Evolutionary conservation across 2,113 vertebrate genomes (phyloP).

Genomic region (Ahaetulla prasina): DNA sequence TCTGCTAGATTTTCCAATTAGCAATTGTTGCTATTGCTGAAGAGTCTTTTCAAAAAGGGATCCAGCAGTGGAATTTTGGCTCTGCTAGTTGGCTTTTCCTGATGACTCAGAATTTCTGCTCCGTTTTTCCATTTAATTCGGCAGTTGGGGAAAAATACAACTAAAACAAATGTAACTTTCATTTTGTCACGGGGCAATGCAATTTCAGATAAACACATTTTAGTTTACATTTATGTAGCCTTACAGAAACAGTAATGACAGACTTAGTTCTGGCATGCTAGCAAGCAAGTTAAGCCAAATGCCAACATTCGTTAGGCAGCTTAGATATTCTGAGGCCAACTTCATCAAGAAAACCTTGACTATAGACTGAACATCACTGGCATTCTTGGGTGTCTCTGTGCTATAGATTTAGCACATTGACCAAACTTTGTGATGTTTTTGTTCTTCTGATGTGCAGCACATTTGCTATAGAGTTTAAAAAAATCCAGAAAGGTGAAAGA

Average conservation of each 20-base stretch:
- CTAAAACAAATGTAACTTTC: not conserved
- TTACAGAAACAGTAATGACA: not conserved
- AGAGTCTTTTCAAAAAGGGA: not conserved
- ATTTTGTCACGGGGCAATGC: not conserved
- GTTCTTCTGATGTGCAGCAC: not conserved
- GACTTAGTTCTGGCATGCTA: not conserved
- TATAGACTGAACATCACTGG: not conserved
- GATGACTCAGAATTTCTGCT: not conserved
- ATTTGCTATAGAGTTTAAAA: not conserved
- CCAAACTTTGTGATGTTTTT: not conserved
- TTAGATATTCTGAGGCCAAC: not conserved
- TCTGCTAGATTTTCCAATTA: not conserved
- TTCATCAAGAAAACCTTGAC: not conserved
- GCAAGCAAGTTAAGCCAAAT: not conserved
- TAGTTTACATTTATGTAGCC: not conserved
- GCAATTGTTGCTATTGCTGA: not conserved
- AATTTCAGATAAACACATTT: not conserved
- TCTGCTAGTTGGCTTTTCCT: not conserved
- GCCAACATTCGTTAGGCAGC: not conserved
- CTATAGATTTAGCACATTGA: not conserved
- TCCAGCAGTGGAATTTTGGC: slow-evolving; percentile 3
- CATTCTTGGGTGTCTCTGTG: not conserved
- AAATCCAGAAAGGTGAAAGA: not conserved
- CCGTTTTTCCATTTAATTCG: not conserved
- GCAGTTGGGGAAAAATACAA: not conserved